Base-by-base conservation (phyloP, 2,113 vertebrate genomes). In the Vimba vimba region DNA sequence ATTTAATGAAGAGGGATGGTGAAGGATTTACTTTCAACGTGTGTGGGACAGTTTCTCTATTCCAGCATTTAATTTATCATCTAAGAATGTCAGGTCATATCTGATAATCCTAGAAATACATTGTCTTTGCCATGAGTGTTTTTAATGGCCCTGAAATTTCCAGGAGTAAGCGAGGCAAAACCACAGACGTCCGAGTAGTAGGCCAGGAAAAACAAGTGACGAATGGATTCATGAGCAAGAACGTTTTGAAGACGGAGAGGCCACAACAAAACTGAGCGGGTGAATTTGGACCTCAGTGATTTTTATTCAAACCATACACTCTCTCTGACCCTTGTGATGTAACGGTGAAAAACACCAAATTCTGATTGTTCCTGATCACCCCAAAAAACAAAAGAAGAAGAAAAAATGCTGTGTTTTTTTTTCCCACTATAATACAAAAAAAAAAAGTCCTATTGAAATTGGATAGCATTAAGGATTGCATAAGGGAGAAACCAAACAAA, bases 221-320 rank as follows among this genome's bases (percentile, higher is more conserved):
- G 52, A 30, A 50, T 19, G 36, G 43, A 66, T 82, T 82, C 78
- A 59, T 19, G 25, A 47, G 36, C 74, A 78, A 82, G 69, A 45
- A 83, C 11, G 4, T 69, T 64, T 52, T 12, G 68, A 82, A 30
- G 50, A 36, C 52, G 43, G 64, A 81, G 60, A 83, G 84, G 21
- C 36, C 77, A 45, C 19, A 68, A 45, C 75, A 47, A n/a, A 87
- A 79, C 30, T 21, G 5, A 86, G 23, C 30, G 50, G 85, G 71
- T 86, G 33, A 89, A 88, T 59, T 13, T 19, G 68, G 83, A 57
- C 39, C 55, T 81, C 27, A 5, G 47, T 80, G 79, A 86, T 80
- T 71, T 76, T 57, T 68, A 39, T 66, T 74, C 75, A 88, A 83
- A 68, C 68, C 43, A 15, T 87, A 74, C 88, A 88, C 90, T 91